Conservation (phyloP, 1,140 invertebrate genomes). For the Trialeurodes vaporariorum region DNA sequence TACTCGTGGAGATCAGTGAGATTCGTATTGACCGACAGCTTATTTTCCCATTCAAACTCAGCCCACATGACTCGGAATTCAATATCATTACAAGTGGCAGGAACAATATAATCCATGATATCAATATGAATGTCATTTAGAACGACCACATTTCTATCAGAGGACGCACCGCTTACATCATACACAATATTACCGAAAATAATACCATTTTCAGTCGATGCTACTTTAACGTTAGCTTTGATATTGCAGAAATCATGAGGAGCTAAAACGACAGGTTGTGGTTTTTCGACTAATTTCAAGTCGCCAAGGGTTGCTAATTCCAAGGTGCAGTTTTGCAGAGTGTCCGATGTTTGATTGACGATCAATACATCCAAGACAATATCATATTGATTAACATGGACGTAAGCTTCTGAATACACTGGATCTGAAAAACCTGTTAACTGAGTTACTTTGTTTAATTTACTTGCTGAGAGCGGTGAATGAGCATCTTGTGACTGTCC, state of each 20-base stretch:
- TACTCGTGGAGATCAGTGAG: constrained; percentile 89
- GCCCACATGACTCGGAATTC: constrained; percentile 99
- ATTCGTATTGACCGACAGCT: constrained; percentile 89
- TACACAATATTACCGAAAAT: constrained; percentile 99
- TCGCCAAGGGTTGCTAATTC: constrained; percentile 97
- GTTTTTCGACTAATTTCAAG: constrained; percentile 94
- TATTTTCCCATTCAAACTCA: constrained; percentile 99
- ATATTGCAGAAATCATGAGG: constrained; percentile 97
- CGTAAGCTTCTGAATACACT: constrained; percentile 97
- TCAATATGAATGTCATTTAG: constrained; percentile 99
- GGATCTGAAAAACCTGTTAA: constrained; percentile 99
- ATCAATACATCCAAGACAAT: constrained; percentile 94
- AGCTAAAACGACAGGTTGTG: constrained; percentile 85
- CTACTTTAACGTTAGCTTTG: constrained; percentile 89
- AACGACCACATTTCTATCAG: constrained; percentile 93
- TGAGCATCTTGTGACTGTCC: constrained; percentile 13
- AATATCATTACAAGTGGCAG: constrained; percentile 85
- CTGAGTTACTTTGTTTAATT: constrained; percentile 87
- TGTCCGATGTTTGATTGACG: constrained; percentile 96
- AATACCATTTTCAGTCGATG: constrained; percentile 97
- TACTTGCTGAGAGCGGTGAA: constrained; percentile 37
- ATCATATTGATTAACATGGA: constrained; percentile 98
- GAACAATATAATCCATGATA: constrained; percentile 99
- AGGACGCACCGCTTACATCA: constrained; percentile 83
- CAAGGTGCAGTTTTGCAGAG: constrained; percentile 93